A percentile compares a stretch with the other conserved stretches of the same genome.
phyloP scores from a whole-genome alignment of 2,113 vertebrate genomes.

The Petroica traversi region DNA sequence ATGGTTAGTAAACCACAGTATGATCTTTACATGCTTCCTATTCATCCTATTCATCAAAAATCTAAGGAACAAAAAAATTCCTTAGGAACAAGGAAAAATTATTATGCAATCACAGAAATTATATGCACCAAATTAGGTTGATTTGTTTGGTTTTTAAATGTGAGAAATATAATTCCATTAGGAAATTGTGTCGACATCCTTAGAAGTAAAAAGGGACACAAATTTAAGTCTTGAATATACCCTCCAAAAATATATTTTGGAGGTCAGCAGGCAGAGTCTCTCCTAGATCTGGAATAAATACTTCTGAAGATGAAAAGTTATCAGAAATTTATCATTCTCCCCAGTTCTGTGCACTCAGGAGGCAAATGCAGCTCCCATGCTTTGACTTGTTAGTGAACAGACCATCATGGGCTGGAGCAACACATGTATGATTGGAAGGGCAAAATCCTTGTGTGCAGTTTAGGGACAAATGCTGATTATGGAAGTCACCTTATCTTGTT shows the following conservation, averaged over 20 bases:
- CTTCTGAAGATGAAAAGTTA: neutral
- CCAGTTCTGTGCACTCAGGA: neutral
- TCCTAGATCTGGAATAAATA: neutral
- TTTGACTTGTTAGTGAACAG: neutral
- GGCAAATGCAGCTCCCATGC: neutral
- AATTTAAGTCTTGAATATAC: neutral
- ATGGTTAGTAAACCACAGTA: neutral
- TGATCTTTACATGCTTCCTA: neutral
- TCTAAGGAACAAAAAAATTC: neutral
- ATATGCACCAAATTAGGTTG: neutral
- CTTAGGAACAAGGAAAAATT: neutral
- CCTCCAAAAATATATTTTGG: neutral
- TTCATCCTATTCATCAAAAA: neutral
- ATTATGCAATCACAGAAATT: neutral
- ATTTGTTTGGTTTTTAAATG: neutral
- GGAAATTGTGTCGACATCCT: neutral
- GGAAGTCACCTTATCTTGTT: neutral
- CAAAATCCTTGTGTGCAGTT: neutral
- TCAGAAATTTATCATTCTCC: neutral
- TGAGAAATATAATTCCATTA: neutral
- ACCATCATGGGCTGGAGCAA: neutral
- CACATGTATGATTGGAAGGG: neutral
- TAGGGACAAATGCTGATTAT: neutral
- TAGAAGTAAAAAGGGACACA: neutral
- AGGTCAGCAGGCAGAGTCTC: neutral